These are phyloP conservation scores for Dinocampus coccinellae DNA, from an alignment of 2,888 invertebrate genomes.

Conservation along the genomic window DNA sequence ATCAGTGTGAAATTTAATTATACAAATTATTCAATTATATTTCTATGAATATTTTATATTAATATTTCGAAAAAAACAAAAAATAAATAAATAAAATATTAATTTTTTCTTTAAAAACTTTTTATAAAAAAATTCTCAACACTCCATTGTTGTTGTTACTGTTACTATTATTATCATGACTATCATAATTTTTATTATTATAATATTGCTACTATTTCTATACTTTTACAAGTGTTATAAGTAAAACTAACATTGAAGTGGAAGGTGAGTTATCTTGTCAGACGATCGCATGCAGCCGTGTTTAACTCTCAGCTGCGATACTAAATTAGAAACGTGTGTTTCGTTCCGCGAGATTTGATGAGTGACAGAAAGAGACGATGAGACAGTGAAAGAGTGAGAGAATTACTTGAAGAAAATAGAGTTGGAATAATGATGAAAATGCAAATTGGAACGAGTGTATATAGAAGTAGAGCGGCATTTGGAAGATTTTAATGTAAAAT, in stretches of 20 bases:
- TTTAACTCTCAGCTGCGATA: constrained; percentile 19
- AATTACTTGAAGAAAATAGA: background rate
- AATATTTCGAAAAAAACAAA: too few species aligned
- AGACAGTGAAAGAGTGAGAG: too few species aligned
- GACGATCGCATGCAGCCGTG: constrained; percentile 40
- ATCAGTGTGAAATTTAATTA: too few species aligned
- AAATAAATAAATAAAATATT: too few species aligned
- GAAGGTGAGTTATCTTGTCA: constrained; percentile 48
- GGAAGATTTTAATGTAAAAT: background rate
- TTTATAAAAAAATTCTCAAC: constrained; percentile 29
- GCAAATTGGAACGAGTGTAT: background rate
- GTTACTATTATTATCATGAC: too few species aligned
- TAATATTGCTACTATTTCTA: background rate
- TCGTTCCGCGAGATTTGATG: constrained; percentile 15
- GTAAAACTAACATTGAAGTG: constrained; percentile 4
- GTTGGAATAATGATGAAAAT: background rate
- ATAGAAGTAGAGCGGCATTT: background rate
- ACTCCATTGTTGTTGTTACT: too few species aligned
- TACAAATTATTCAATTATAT: too few species aligned
- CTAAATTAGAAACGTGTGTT: constrained; percentile 12
- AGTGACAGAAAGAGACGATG: background rate
- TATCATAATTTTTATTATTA: too few species aligned
- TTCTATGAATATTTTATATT: too few species aligned
- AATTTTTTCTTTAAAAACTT: too few species aligned
- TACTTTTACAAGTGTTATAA: background rate